Conservation (phyloP, 2,888 invertebrate genomes). For the Synanthedon andrenaeformis region DNA sequence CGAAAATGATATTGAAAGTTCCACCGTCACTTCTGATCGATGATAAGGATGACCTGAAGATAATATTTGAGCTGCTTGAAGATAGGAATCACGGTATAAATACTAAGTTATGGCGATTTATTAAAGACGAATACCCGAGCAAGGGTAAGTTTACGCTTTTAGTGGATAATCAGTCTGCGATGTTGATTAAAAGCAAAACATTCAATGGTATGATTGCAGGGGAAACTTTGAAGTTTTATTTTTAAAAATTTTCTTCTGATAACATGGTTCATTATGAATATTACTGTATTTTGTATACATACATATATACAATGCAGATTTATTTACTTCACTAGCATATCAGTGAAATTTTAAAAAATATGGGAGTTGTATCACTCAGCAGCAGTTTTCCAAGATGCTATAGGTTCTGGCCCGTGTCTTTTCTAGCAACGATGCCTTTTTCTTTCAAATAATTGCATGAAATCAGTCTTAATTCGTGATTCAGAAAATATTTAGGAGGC, state of each 20-base stretch:
- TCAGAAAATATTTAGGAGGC: too few relatives aligned
- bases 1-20: conserved; percentile 38
- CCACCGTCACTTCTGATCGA: conserved; percentile 40
- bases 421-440: too few relatives aligned
- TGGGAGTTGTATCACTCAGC: too few relatives aligned
- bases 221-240: conserved; percentile 39
- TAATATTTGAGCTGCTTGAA: conserved; percentile 48
- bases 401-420: too few relatives aligned
- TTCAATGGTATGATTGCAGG: conserved; percentile 44
- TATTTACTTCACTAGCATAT: too few relatives aligned
- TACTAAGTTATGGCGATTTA: conserved; percentile 46
- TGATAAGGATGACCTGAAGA: conserved; percentile 41
- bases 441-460: too few relatives aligned
- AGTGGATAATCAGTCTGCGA: conserved; percentile 41
- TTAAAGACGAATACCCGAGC: conserved; percentile 26
- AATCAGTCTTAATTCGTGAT: too few relatives aligned
- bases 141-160: conserved; percentile 38
- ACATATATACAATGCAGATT: too few relatives aligned
- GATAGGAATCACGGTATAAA: conserved; percentile 54
- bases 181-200: conserved; percentile 30
- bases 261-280: too few relatives aligned
- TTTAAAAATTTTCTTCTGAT: conserved; percentile 4
- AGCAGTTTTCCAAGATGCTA: too few relatives aligned
- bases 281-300: too few relatives aligned
- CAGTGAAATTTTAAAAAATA: too few relatives aligned